Conservation (phyloP, 2,888 invertebrate genomes). For the Philonicus albiceps region DNA sequence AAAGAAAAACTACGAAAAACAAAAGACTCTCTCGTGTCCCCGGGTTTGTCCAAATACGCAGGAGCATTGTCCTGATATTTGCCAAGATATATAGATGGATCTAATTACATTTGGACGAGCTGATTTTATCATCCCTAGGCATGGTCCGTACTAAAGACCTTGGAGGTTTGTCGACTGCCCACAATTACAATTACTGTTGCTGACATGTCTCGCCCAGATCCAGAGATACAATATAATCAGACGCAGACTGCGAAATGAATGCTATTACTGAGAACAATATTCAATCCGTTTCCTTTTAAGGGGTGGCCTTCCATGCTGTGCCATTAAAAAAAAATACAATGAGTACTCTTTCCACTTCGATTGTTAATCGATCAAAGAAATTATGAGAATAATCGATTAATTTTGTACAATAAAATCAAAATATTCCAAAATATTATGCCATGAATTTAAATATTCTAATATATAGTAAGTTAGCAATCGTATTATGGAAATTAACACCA, state of each 20-base stretch:
- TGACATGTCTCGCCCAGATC: neutral
- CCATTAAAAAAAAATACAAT: neutral
- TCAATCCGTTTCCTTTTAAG: neutral
- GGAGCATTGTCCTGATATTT: conserved; percentile 13
- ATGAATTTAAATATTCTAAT: too few relatives aligned
- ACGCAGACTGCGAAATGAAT: neutral
- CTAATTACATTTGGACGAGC: conserved; percentile 35
- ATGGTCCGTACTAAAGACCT: neutral
- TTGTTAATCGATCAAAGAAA: neutral
- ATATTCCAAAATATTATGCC: neutral
- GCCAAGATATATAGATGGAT: conserved; percentile 28
- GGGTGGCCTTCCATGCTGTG: neutral
- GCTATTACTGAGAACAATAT: neutral
- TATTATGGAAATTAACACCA: too few relatives aligned
- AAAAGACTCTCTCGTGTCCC: neutral
- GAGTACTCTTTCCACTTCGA: neutral
- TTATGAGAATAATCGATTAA: neutral
- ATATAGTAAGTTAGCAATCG: too few relatives aligned
- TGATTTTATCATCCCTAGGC: conserved; percentile 12
- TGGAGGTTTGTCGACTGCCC: neutral
- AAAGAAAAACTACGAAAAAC: neutral
- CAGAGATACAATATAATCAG: neutral
- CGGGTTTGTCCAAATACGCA: neutral
- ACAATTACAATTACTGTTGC: neutral
- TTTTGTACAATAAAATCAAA: neutral